A percentile compares a stretch with the other conserved stretches of the same genome.
Evolutionary conservation across 2,797 vertebrate species (phyloP).

Genomic region (Rhinogobio ventralis): DNA sequence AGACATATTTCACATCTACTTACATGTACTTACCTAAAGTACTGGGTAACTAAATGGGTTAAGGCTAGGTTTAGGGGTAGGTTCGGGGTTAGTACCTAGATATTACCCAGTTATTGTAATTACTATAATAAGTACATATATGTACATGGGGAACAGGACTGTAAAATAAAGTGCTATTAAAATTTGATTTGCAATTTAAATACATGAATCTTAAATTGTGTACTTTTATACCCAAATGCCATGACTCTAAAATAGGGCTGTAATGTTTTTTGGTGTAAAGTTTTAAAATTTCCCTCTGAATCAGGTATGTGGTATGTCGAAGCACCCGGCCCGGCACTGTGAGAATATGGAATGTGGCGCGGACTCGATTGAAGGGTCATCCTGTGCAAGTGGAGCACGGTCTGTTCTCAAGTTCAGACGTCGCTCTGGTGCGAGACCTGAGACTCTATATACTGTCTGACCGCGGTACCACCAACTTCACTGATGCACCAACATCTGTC

Average conservation of each 20-base stretch:
- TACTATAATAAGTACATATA: too few species aligned
- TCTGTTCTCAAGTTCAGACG: constrained; percentile 67
- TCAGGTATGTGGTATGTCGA: constrained; percentile 69
- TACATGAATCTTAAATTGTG: too few species aligned
- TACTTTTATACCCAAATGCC: background rate
- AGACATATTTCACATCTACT: background rate
- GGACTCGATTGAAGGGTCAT: constrained; percentile 64
- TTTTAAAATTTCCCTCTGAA: background rate
- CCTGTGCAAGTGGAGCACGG: constrained; percentile 73
- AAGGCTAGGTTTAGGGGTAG: too few species aligned
- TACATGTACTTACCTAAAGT: too few species aligned
- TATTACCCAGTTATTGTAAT: too few species aligned
- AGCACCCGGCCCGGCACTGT: constrained; percentile 66
- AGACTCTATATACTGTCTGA: constrained; percentile 73
- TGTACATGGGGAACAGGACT: too few species aligned
- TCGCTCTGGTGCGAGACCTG: constrained; percentile 67
- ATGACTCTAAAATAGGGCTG: background rate
- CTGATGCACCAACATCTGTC: constrained; percentile 58
- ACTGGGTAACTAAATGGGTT: too few species aligned
- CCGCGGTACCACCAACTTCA: constrained; percentile 64
- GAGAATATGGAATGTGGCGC: constrained; percentile 69
- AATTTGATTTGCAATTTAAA: too few species aligned
- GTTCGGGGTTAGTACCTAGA: too few species aligned
- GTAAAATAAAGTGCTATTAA: too few species aligned
- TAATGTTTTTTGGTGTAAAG: background rate